Evolutionary conservation across 2,797 vertebrate species (phyloP).

Genomic region (Spondyliosoma cantharus): DNA sequence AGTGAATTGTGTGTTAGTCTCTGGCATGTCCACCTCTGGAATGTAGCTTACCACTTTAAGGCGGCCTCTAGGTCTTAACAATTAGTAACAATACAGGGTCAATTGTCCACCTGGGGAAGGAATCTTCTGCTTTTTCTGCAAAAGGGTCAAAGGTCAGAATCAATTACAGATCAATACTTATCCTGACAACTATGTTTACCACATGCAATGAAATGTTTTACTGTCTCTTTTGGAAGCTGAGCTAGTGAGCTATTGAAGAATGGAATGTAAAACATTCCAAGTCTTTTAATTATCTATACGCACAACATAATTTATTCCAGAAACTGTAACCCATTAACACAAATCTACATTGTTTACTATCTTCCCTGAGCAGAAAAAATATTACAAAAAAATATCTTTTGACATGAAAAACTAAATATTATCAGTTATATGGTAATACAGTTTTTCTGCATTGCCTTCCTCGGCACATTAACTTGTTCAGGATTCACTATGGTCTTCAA

Average conservation of each 20-base stretch:
- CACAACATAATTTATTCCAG: background rate
- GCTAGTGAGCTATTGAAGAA: background rate
- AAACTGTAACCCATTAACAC: background rate
- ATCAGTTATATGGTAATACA: background rate
- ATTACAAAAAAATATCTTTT: background rate
- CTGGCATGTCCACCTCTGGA: background rate
- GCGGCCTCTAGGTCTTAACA: no score
- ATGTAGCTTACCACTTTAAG: background rate
- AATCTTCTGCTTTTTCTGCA: background rate
- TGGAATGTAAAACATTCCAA: background rate
- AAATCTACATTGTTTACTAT: background rate
- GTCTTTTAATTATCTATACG: background rate
- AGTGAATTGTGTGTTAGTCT: background rate
- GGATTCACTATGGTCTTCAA: constrained; percentile 21
- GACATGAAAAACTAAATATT: background rate
- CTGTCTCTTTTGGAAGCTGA: background rate
- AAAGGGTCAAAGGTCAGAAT: constrained; percentile 11
- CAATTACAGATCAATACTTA: constrained; percentile 11
- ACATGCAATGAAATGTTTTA: background rate
- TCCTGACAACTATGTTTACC: background rate
- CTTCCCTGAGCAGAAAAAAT: background rate
- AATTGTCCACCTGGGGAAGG: background rate
- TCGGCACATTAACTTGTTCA: background rate
- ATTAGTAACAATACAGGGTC: background rate
- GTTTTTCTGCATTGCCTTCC: background rate